A percentile compares a stretch with the other conserved stretches of the same genome.
Evolutionary conservation across 2,888 invertebrate species (phyloP).

Genomic region (Odontocolon sp.): DNA sequence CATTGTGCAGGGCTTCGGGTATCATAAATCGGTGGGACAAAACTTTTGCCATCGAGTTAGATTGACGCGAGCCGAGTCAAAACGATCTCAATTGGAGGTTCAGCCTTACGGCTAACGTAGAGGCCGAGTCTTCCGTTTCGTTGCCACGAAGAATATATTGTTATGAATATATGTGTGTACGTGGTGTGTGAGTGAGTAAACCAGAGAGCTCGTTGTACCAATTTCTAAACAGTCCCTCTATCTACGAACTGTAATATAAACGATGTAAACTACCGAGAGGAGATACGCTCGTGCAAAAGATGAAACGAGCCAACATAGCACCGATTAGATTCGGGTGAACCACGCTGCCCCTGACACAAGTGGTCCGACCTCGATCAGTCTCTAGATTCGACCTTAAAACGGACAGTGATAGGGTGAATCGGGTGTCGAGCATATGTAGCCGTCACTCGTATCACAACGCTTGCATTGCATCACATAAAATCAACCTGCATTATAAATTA

Average conservation of each 20-base stretch:
- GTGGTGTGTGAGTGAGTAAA: neutral
- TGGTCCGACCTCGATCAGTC: slow-evolving; percentile 55
- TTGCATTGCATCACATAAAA: neutral
- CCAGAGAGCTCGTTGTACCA: slow-evolving; percentile 5
- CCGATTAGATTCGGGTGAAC: slow-evolving; percentile 35
- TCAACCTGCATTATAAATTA: too few species aligned
- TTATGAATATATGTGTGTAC: neutral
- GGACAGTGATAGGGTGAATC: slow-evolving; percentile 16
- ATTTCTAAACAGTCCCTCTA: slow-evolving; percentile 34
- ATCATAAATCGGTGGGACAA: slow-evolving; percentile 57
- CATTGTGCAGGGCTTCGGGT: too few species aligned
- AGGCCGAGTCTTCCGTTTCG: slow-evolving; percentile 60
- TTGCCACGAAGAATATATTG: slow-evolving; percentile 18
- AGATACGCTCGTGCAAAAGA: neutral
- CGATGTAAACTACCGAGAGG: neutral
- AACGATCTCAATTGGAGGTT: slow-evolving; percentile 69
- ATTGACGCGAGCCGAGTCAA: slow-evolving; percentile 67
- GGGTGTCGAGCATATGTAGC: neutral
- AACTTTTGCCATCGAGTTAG: slow-evolving; percentile 62
- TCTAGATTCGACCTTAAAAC: slow-evolving; percentile 52
- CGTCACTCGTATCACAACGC: slow-evolving; percentile 14
- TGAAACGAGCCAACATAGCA: neutral
- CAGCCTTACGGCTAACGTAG: slow-evolving; percentile 56
- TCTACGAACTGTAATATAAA: neutral
- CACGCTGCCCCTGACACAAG: slow-evolving; percentile 23